Conservation (phyloP, 1,140 invertebrate species). For the Meloidogyne hapla region DNA sequence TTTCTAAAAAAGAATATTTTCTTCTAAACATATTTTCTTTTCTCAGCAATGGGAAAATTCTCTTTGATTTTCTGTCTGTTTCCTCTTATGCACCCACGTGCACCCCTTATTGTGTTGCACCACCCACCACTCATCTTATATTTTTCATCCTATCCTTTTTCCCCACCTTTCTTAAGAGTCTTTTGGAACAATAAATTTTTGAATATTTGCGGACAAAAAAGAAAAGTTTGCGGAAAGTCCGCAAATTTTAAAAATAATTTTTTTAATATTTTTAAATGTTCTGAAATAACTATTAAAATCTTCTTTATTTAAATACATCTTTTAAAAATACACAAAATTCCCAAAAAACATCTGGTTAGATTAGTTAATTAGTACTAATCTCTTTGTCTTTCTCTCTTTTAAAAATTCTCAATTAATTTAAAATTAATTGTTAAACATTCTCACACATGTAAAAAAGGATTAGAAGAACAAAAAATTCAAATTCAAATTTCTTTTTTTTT, state of each 20-base stretch:
- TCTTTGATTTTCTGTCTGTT: neutral
- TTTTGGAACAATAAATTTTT: neutral
- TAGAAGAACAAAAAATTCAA: no score
- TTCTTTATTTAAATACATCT: no score
- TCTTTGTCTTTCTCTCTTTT: no score
- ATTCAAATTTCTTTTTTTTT: no score
- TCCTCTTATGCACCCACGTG: neutral
- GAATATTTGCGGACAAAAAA: neutral
- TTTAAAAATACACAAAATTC: no score
- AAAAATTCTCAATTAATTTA: no score
- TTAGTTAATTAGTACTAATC: no score
- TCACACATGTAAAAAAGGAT: no score
- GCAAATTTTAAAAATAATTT: neutral
- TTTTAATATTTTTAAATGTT: neutral
- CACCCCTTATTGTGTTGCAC: no score
- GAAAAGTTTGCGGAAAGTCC: neutral
- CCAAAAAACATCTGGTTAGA: no score
- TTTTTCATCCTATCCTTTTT: neutral
- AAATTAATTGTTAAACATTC: no score
- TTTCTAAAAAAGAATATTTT: neutral
- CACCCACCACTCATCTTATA: neutral
- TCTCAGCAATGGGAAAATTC: constrained; percentile 2
- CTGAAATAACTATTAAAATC: no score
- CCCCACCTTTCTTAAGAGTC: neutral
- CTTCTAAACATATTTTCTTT: constrained; percentile 1